Evolutionary conservation across 2,113 vertebrate species (phyloP), one percentile per base, ranked within the genome.

Genomic region (Probosciger aterrimus): DNA sequence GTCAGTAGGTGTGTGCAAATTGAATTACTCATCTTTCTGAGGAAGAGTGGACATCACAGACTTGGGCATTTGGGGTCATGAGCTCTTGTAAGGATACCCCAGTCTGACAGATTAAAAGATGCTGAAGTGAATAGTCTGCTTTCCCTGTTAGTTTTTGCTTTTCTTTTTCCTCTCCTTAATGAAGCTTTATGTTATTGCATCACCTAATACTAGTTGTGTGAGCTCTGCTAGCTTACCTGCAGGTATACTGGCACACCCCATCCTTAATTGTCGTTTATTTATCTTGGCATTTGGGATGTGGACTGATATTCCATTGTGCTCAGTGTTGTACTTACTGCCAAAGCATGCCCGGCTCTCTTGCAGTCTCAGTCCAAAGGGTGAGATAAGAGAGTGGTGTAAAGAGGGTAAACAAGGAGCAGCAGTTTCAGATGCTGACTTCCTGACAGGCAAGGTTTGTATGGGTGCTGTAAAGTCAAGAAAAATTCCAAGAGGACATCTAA

Each of bases 31-130:
- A 0, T 33, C 50, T 62, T 71, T n/a, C 33, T 11, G 24, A 14
- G 4, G 2, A 14, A 44, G 12, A 10, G 24, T 1, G 10, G 30
- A 1, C 12, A 2, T 59, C 10, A 12, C 35, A 35, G 33, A 6
- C 35, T 50, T 53, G 4, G 28, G 7, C 1, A 0, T 50, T 91
- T 50, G 14, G 13, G 39, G 12, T 64, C 41, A 3, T 75, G 16
- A 69, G 27, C 14, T 65, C 33, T 60, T 1, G 1, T 8, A 33
- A 49, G 7, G 19, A 10, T 35, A 46, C 23, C 13, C 4, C 24
- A 25, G 14, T 43, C 64, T 2, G 1, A 9, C 33, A 39, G 31
- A 6, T 63, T 53, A 53, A 63, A 87, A 62, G n/a, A 23, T 39
- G 33, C 14, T 9, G 2, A 18, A 55, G 44, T 22, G 30, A 27